Conservation (phyloP, 1,140 invertebrate genomes). For the Drosophila sp. region DNA sequence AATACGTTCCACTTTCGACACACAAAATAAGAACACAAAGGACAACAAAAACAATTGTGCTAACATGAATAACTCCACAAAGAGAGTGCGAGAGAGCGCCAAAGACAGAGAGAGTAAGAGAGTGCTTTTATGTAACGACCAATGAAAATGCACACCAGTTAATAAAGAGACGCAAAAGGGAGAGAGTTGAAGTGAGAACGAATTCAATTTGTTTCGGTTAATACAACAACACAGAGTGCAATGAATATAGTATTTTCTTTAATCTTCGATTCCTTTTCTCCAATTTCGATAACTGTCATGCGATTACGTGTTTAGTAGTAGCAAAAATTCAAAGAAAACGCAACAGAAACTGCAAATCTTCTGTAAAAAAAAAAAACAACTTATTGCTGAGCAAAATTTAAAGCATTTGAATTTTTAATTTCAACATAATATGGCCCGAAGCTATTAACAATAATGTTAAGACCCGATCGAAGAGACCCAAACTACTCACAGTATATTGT, state of each 20-base stretch:
- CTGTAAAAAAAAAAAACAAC: conserved; percentile 1
- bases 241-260: background rate
- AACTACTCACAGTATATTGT: conserved; percentile 85
- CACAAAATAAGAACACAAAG: conserved; percentile 52
- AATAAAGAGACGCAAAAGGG: conserved; percentile 6
- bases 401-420: conserved; percentile 26
- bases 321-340: conserved; percentile 1
- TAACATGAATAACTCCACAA: conserved; percentile 30
- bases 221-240: conserved; percentile 48
- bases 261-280: conserved; percentile 1
- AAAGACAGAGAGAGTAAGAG: conserved; percentile 6
- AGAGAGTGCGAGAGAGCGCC: conserved; percentile 15
- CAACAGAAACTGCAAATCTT: conserved; percentile 26
- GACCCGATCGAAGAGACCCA: conserved; percentile 36
- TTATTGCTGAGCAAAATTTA: conserved; percentile 9
- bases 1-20: conserved; percentile 57
- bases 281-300: conserved; percentile 26
- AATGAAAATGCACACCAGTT: conserved; percentile 47
- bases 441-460: conserved; percentile 14
- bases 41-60: conserved; percentile 38
- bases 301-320: conserved; percentile 8
- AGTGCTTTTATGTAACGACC: conserved; percentile 17
- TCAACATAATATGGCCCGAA: conserved; percentile 26
- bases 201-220: conserved; percentile 22
- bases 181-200: conserved; percentile 2